Evolutionary conservation across 2,888 invertebrate genomes (phyloP), one percentile per base, ranked within the genome.

Genomic region (Trachelus stipa): DNA sequence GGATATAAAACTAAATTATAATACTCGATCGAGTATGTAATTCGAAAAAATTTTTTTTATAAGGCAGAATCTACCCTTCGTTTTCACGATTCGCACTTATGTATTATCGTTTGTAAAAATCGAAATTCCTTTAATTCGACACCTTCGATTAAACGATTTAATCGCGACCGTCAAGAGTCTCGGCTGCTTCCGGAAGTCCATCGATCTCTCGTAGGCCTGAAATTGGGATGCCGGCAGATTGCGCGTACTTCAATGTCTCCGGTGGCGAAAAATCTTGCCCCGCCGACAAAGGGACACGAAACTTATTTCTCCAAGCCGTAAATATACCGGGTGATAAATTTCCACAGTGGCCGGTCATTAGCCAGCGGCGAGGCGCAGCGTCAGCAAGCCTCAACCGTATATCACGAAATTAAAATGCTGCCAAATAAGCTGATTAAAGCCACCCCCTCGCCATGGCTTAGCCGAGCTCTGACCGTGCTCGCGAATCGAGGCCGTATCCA

Each of bases 381-480:
- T 86, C 85, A 82, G 83, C 85, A 73, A 82, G 75, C 80, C 73
- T 79, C 69, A 31, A 68, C 34, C 81, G 78, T 85, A 82, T 79
- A 81, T 83, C 77, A 81, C 75, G 78, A 83, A 85, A 85, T 82
- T 83, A 86, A 85, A 86, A 83, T 80, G 77, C 81, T 82, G 81
- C 81, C 83, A 82, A 85, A 84, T 84, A 82, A 85, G 78, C 82
- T 79, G 84, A 86, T 86, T 85, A 81, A 82, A 80, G 79, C 68
- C 71, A 56, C 68, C 80, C 33, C 30, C 56, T 12, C 23, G 9
- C 31, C 33, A 23, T 2, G 56, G 56, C 56, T 56, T 56, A 56
- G 23, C 56, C 9, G 9, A 9, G 56, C 56, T 56, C 15, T 23
- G 56, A 15, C 56, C 1, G 23, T 23, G 56, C 56, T 34, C 71